Evolutionary conservation across 2,113 vertebrate genomes (phyloP).

Genomic region (Triplophysa rosa): DNA sequence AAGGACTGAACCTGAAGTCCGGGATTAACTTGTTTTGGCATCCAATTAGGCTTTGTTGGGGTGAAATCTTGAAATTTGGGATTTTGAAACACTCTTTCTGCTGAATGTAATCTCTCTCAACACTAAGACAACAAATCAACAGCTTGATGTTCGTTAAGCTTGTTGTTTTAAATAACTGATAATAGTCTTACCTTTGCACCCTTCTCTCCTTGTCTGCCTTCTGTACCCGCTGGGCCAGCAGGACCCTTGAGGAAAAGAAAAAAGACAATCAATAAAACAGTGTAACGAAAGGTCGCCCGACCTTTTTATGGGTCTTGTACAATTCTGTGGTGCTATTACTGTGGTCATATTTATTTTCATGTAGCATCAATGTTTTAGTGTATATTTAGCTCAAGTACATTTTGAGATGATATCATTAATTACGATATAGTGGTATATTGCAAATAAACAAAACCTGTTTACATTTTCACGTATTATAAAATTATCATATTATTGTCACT

Average conservation of each 20-base stretch:
- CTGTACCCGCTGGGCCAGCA: constrained; percentile 80
- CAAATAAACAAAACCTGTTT: too few species aligned
- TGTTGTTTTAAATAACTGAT: neutral
- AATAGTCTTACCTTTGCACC: constrained; percentile 85
- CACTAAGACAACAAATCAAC: constrained; percentile 25
- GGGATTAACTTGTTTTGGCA: constrained; percentile 66
- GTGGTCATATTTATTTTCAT: too few species aligned
- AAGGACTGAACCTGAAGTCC: constrained; percentile 21
- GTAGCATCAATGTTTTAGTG: too few species aligned
- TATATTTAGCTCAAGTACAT: too few species aligned
- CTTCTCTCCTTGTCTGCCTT: constrained; percentile 94
- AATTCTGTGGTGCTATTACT: too few species aligned
- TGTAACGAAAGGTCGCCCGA: too few species aligned
- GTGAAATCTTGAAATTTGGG: constrained; percentile 50
- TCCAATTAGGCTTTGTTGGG: constrained; percentile 68
- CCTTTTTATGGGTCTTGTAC: too few species aligned
- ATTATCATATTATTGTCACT: too few species aligned
- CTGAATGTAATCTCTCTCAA: too few species aligned
- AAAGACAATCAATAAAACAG: neutral
- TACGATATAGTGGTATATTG: too few species aligned
- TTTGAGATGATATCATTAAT: too few species aligned
- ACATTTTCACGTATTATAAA: too few species aligned
- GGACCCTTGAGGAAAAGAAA: constrained; percentile 76
- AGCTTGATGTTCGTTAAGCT: neutral
- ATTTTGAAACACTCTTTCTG: constrained; percentile 11